These are phyloP conservation scores for Pantelozetes paolii DNA, from an alignment of 2,888 invertebrate genomes.

Conservation along the genomic window DNA sequence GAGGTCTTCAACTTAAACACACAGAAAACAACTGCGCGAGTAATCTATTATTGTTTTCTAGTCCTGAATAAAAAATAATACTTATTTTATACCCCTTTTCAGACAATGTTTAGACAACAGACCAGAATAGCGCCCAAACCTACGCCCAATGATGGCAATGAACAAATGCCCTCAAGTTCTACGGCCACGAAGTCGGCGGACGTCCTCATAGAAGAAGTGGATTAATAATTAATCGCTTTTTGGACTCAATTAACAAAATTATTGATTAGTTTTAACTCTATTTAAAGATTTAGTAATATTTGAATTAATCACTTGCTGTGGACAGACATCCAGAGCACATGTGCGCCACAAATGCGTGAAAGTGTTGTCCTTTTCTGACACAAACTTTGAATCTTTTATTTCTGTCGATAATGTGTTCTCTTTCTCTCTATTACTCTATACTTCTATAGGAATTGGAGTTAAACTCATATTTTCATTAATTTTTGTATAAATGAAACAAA, in stretches of 20 bases:
- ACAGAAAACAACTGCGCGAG: not conserved
- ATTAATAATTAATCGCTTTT: not conserved
- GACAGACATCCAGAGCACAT: not conserved
- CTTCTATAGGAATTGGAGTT: no score
- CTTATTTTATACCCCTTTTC: no score
- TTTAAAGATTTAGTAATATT: no score
- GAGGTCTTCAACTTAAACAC: constrained; percentile 20
- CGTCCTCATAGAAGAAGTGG: constrained; percentile 22
- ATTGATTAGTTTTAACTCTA: no score
- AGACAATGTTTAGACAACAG: no score
- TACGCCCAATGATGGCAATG: not conserved
- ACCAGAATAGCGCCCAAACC: not conserved
- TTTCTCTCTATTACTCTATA: no score
- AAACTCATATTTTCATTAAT: no score
- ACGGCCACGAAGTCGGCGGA: not conserved
- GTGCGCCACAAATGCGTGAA: constrained; percentile 9
- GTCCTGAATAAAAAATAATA: no score
- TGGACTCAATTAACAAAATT: no score
- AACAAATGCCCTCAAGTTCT: not conserved
- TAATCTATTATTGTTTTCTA: not conserved
- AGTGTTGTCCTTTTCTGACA: not conserved
- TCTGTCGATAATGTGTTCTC: no score
- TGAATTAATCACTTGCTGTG: no score
- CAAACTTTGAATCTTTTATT: not conserved
- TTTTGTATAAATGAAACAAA: no score